Evolutionary conservation across 2,888 invertebrate species (phyloP).

Genomic region (Altica lythri): DNA sequence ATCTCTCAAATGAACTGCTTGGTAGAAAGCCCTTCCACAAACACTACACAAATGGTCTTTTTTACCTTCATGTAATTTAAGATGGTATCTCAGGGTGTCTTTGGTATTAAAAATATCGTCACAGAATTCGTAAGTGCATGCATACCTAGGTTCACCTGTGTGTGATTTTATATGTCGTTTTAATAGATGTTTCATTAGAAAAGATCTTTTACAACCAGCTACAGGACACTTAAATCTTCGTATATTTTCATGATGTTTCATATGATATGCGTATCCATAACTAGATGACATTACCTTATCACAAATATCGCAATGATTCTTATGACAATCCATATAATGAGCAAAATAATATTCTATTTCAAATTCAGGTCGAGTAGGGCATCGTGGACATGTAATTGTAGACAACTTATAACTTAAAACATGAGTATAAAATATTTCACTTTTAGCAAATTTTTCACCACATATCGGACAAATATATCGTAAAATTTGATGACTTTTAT

Average conservation of each 20-base stretch:
- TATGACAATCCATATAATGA: constrained; percentile 26
- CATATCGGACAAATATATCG: constrained; percentile 16
- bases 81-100: constrained; percentile 36
- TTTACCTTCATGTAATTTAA: constrained; percentile 32
- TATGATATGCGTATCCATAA: constrained; percentile 21
- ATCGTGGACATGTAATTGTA: constrained; percentile 10
- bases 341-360: constrained; percentile 13
- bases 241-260: constrained; percentile 25
- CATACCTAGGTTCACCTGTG: constrained; percentile 25
- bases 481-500: neutral
- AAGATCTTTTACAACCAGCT: constrained; percentile 34
- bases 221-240: constrained; percentile 29
- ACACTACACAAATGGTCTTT: constrained; percentile 35
- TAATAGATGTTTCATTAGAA: constrained; percentile 32
- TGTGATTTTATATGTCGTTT: constrained; percentile 35
- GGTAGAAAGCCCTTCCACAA: constrained; percentile 38
- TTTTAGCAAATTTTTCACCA: constrained; percentile 1
- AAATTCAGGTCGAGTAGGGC: constrained; percentile 1
- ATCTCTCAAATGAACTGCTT: constrained; percentile 37
- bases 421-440: constrained; percentile 4
- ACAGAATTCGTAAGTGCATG: constrained; percentile 36
- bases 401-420: constrained; percentile 6
- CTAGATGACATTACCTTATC: constrained; percentile 27
- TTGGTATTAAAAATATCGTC: constrained; percentile 34
- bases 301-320: constrained; percentile 35